A percentile compares a stretch with the other conserved stretches of the same genome.
Evolutionary conservation across 1,140 invertebrate species (phyloP).

Genomic region (Lordiphosa clarofinis): DNA sequence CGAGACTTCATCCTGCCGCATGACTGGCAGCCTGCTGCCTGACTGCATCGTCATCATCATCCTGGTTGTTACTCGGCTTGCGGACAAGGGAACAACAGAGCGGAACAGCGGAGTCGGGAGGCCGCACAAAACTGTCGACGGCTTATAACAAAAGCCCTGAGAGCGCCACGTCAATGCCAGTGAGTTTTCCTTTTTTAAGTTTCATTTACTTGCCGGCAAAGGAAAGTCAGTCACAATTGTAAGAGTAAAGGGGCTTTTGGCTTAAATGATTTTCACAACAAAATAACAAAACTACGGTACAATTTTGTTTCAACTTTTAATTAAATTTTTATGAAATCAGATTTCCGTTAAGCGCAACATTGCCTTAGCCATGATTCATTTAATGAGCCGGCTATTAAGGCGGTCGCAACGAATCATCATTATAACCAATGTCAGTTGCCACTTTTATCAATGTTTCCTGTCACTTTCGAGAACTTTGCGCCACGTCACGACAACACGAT

Average conservation of each 20-base stretch:
- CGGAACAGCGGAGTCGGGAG: conserved; percentile 21
- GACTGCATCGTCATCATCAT: conserved; percentile 9
- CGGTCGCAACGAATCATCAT: conserved; percentile 52
- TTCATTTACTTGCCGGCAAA: conserved; percentile 56
- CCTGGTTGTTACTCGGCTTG: conserved; percentile 7
- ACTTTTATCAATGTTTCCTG: conserved; percentile 73
- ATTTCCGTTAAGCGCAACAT: conserved; percentile 49
- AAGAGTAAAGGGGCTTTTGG: conserved; percentile 44
- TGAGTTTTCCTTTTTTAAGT: conserved; percentile 43
- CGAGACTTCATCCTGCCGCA: not conserved
- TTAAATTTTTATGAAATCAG: conserved; percentile 50
- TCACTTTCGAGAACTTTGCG: conserved; percentile 63
- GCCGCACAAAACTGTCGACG: conserved; percentile 59
- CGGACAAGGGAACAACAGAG: conserved; percentile 11
- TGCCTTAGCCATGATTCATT: conserved; percentile 15
- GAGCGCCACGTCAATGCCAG: conserved; percentile 46
- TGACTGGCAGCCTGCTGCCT: conserved; percentile 5
- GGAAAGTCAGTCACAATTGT: conserved; percentile 71
- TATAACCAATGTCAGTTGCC: conserved; percentile 56
- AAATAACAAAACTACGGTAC: conserved; percentile 28
- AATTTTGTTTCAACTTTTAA: conserved; percentile 47
- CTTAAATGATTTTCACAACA: conserved; percentile 44
- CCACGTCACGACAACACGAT: conserved; percentile 54
- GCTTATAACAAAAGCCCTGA: conserved; percentile 47
- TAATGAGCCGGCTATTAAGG: conserved; percentile 59